Conservation (phyloP, 1,140 invertebrate genomes). For the Aphaenogaster ashmeadi region DNA sequence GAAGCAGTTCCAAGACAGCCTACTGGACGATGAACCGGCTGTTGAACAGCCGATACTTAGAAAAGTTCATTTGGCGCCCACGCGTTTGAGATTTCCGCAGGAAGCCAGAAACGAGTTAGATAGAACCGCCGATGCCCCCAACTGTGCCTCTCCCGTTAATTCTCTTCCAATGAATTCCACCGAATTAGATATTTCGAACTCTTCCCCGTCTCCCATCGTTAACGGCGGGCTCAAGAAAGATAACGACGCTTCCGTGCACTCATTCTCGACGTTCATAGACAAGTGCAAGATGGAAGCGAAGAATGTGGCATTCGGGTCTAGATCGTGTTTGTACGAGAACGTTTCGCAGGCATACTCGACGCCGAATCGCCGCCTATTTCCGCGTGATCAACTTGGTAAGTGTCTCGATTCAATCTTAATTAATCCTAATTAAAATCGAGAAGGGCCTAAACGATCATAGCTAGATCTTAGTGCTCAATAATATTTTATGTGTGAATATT, state of each 20-base stretch:
- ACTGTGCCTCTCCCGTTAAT: not conserved
- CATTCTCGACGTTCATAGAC: not conserved
- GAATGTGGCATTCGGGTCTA: not conserved
- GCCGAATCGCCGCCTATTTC: not conserved
- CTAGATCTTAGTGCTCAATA: too few relatives aligned
- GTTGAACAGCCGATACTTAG: not conserved
- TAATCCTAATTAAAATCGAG: not conserved
- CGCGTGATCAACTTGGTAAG: not conserved
- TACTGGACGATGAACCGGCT: conserved; percentile 3
- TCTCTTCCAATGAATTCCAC: not conserved
- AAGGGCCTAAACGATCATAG: too few relatives aligned
- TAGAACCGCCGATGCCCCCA: not conserved
- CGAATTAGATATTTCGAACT: not conserved
- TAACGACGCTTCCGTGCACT: not conserved
- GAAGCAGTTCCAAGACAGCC: not conserved
- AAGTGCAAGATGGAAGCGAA: not conserved
- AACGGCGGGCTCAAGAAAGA: not conserved
- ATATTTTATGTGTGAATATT: too few relatives aligned
- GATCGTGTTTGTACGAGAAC: not conserved
- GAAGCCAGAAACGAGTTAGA: not conserved
- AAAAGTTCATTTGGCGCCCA: not conserved
- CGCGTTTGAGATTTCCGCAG: not conserved
- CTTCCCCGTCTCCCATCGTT: not conserved
- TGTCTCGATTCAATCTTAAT: not conserved
- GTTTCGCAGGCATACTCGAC: not conserved